These are phyloP conservation scores for Neuroterus valhalla DNA, from an alignment of 1,140 invertebrate genomes.

Conservation along the genomic window DNA sequence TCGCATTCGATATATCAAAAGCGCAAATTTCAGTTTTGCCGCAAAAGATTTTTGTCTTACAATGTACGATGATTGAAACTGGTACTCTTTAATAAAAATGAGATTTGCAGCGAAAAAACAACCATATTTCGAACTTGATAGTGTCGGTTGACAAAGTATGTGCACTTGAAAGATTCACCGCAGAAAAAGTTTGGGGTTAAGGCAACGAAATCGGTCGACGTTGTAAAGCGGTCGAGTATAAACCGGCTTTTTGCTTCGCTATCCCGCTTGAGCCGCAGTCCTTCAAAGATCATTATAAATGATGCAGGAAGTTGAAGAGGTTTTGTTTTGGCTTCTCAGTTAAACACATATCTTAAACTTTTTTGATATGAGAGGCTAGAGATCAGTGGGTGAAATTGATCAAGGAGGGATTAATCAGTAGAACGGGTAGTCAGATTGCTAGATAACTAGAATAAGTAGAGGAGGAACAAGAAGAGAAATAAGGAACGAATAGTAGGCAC, in stretches of 20 bases:
- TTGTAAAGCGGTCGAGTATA: constrained; percentile 3
- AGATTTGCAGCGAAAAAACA: constrained; percentile 9
- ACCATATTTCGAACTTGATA: constrained; percentile 15
- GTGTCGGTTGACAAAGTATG: constrained; percentile 29
- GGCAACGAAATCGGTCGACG: constrained; percentile 12
- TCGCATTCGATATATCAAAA: neutral
- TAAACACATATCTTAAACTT: neutral
- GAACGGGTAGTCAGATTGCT: neutral
- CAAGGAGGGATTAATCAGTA: neutral
- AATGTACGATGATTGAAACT: constrained; percentile 9
- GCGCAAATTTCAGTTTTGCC: neutral
- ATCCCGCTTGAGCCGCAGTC: neutral
- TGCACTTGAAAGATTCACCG: neutral
- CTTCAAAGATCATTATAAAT: neutral
- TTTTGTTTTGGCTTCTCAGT: neutral
- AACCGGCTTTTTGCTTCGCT: neutral
- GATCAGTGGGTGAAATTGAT: neutral
- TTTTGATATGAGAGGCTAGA: neutral
- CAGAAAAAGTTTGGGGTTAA: neutral
- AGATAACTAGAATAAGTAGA: neutral
- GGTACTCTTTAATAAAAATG: constrained; percentile 20
- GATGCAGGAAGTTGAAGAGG: neutral
- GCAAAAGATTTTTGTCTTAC: neutral
- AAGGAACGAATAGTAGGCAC: constrained; percentile 59
- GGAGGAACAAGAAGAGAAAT: constrained; percentile 36